These are phyloP conservation scores for Bicyclus anynana DNA, from an alignment of 1,140 invertebrate genomes.

Conservation along the genomic window DNA sequence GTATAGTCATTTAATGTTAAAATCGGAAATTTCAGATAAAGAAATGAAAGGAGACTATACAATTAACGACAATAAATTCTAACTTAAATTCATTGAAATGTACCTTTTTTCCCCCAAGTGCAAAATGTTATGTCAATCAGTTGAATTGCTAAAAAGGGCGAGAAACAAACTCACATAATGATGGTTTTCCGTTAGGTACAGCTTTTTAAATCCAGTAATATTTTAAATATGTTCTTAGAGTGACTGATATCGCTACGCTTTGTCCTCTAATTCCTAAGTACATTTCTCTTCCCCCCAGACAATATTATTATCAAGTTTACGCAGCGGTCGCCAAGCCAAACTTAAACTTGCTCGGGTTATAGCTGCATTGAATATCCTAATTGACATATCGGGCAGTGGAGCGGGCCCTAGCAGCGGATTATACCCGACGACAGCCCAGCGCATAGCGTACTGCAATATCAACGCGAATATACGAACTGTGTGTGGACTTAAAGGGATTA, in stretches of 20 bases:
- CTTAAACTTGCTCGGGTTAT: constrained; percentile 26
- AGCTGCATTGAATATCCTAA: constrained; percentile 47
- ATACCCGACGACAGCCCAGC: constrained; percentile 18
- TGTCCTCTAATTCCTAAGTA: not conserved
- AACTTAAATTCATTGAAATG: no score
- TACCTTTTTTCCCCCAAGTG: no score
- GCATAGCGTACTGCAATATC: constrained; percentile 8
- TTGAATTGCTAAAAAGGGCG: no score
- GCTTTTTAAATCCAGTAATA: no score
- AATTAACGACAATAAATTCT: no score
- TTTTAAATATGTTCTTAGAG: no score
- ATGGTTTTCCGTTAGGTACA: no score
- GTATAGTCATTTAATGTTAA: no score
- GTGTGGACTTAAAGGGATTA: not conserved
- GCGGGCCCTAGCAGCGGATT: constrained; percentile 28
- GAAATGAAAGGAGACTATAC: no score
- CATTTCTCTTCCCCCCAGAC: constrained; percentile 15
- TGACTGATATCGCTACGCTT: not conserved
- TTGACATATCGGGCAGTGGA: constrained; percentile 41
- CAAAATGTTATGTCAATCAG: no score
- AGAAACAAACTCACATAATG: no score
- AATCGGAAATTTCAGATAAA: no score
- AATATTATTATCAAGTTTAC: constrained; percentile 34
- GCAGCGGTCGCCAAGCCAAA: constrained; percentile 25
- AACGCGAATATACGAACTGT: not conserved